Evolutionary conservation across 1,140 invertebrate genomes (phyloP), one percentile per base, ranked within the genome.

Genomic region (Halotydeus destructor): DNA sequence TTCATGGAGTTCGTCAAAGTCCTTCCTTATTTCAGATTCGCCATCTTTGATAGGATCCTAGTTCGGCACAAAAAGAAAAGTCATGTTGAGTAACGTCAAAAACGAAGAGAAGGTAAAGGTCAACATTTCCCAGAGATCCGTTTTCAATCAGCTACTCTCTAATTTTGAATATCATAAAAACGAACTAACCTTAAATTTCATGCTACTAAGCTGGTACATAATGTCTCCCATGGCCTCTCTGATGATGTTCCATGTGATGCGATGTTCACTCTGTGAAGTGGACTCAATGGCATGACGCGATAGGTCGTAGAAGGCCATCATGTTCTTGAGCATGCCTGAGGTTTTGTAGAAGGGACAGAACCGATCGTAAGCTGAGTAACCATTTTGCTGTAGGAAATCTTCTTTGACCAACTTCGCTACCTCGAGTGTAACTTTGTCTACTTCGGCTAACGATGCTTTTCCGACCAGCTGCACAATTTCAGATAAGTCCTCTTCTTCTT

Each of bases 281-380:
- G 81, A 77, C 66, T 98, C 91, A 3, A 98, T 89, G 6, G 89
- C 80, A 60, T 98, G 91, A 46, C 85, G 75, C 9, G 93, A 76
- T 76, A 96, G 76, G 59, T 99, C 93, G 59, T 96, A 98, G 65
- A 99, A 96, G 24, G 80, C 70, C 57, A 99, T 94, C 68, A 98
- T 97, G 66, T 99, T 99, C 57, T 73, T 76, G 56, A 99, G 60
- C 93, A 99, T 99, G 48, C 86, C 89, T 12, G 89, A 83, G 22
- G 91, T 97, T 69, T 99, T 99, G 70, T 98, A 99, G 70, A 99
- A 99, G 55, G 94, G 94, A 64, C 94, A 99, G 69, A 89, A 97
- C 50, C 91, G 72, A 69, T 96, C 89, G 65, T 97, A 96, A 8
- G 83, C 67, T 22, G 85, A 83, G 63, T 96, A 97, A 68, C 80